Evolutionary conservation across 2,113 vertebrate genomes (phyloP), one percentile per base, ranked within the genome.

Genomic region (Nerophis lumbriciformis): DNA sequence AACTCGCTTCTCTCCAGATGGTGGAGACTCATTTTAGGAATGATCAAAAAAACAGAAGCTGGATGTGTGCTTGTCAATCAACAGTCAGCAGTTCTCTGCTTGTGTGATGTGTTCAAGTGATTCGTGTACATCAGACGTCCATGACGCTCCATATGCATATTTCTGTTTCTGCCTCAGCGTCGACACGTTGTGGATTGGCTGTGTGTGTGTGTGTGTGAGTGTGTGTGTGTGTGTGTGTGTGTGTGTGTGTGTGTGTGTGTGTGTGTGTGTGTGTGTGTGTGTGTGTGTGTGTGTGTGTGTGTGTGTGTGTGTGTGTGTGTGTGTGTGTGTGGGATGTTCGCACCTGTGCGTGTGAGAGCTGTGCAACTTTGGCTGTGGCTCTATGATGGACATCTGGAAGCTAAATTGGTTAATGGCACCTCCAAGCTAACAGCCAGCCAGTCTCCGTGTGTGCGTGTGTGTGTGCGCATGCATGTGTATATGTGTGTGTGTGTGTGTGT

Each of bases 1-100:
- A 90, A 88, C 86, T 88, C 88, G 74, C 77, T 90, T 78, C 79
- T 83, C 81, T 88, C 83, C 87, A 90, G 89, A 91, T 88, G 87
- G 85, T 66, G 73, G 68, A 78, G 72, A 76, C 85, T 85, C 77
- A 82, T 79, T 79, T 83, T 72, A 63, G 68, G 78, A 71, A 82
- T 64, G 48, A 80, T 82, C 76, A 83, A 79, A 81, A 83, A 10
- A 57, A 66, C 68, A 69, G 68, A 77, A 72, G 69, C 73, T 72
- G 65, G 73, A 81, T 73, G 58, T 77, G 67, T 48, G 65, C 65
- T 64, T 81, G 85, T 83, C 87, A 86, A 75, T 86, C 82, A 83
- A 66, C 70, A 35, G 55, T 70, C 62, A 10, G 64, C 14, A 37
- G 28, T 65, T 44, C 38, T 54, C 47, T 61, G 64, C 37, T 52